Conservation (phyloP, 1,140 invertebrate genomes). For the Trachymyrmex septentrionalis region DNA sequence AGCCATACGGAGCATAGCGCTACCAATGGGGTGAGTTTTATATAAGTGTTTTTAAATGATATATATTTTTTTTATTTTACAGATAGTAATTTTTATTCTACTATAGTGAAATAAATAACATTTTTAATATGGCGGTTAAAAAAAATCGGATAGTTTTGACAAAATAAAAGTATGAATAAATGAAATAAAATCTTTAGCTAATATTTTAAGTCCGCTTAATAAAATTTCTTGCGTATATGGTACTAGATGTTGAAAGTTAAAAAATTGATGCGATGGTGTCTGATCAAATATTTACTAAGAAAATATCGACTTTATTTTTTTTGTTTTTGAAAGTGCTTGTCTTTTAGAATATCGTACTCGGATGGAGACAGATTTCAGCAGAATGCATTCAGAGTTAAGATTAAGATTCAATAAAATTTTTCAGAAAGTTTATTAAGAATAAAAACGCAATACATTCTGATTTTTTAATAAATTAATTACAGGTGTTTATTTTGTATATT, state of each 20-base stretch:
- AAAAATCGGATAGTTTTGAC: neutral
- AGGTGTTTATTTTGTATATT: slow-evolving; percentile 1
- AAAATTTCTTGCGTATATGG: neutral
- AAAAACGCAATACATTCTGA: neutral
- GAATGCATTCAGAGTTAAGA: neutral
- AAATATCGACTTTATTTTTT: slow-evolving; percentile 11
- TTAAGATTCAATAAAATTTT: neutral
- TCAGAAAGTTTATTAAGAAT: neutral
- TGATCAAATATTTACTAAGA: neutral
- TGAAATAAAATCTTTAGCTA: neutral
- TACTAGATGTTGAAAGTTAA: neutral
- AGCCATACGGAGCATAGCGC: neutral
- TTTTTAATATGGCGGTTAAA: neutral
- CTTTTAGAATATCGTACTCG: neutral
- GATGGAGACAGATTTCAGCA: neutral
- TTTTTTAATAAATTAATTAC: neutral
- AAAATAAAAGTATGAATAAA: neutral
- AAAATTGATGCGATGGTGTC: neutral
- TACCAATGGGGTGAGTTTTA: slow-evolving; percentile 66
- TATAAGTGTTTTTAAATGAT: neutral
- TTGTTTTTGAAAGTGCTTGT: neutral
- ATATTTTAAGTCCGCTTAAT: neutral
- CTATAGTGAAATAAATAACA: neutral
- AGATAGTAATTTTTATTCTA: no score
- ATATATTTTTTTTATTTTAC: neutral